phyloP scores from a whole-genome alignment of 1,140 invertebrate species.

The Nasonia vitripennis region DNA sequence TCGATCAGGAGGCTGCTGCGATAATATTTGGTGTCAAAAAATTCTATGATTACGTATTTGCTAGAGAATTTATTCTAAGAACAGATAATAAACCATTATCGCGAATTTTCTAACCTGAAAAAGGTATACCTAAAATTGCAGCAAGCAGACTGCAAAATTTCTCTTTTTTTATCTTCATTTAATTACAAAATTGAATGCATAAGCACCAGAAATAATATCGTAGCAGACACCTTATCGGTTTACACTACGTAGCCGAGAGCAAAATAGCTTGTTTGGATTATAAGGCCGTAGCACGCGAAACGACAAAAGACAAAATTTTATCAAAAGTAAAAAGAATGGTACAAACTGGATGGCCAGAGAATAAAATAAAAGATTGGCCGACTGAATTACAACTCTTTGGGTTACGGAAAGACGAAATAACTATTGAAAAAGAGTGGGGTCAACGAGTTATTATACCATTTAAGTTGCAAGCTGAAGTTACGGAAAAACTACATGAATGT shows the following conservation, averaged over 20 bases:
- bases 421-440: background rate
- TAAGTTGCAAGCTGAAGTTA: background rate
- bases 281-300: no score
- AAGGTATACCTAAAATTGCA: constrained; percentile 57
- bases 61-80: constrained; percentile 58
- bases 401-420: no score
- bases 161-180: constrained; percentile 58
- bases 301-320: background rate
- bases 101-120: constrained; percentile 61
- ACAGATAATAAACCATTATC: constrained; percentile 66
- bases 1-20: constrained; percentile 71
- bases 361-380: background rate
- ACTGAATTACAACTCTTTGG: background rate
- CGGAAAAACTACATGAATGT: constrained; percentile 62
- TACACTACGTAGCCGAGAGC: no score
- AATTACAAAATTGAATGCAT: constrained; percentile 55
- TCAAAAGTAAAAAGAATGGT: background rate
- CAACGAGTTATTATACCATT: background rate
- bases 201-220: constrained; percentile 52
- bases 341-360: background rate
- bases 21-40: constrained; percentile 71
- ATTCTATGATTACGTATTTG: constrained; percentile 71
- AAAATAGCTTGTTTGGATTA: no score
- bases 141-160: constrained; percentile 57
- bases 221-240: constrained; percentile 58